Evolutionary conservation across 2,113 vertebrate species (phyloP), one percentile per base, ranked within the genome.

Genomic region (Psammodynastes pulverulentus): DNA sequence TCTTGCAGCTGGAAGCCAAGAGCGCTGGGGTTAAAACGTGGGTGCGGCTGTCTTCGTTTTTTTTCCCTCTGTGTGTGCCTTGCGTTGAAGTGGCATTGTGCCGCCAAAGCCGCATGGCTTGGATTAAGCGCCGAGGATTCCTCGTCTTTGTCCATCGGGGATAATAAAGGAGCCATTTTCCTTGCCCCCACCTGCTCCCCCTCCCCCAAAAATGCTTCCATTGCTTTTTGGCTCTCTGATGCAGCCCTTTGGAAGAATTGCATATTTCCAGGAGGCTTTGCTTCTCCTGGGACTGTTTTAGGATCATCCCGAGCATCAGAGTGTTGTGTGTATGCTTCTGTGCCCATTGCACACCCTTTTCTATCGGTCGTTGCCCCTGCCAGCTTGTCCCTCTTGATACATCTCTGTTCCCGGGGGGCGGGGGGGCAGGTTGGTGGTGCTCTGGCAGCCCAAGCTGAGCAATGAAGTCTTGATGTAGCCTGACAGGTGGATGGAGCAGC

Each of bases 401-500:
- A 51, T 85, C 90, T 91, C 90, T 51, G 84, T 91, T 85, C 58
- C 26, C 12, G 29, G 0, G 26, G 29, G 12, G 12, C 26, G 10
- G 0, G 23, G 24, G 8, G 29, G 23, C n/a, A n/a, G 23, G 24
- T 26, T 24, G 21, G 6, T 13, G 54, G 54, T 23, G 9, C 86
- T n/a, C 26, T 9, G 12, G 49, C 87, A 84, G 51, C 39, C 88
- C 45, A 17, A 88, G 86, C 52, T 93, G 90, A 93, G 72, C 90
- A 87, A 86, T 91, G 90, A 89, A 79, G 86, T 67, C 72, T 86
- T 91, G 87, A 93, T 88, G 45, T 24, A 91, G 92, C 67, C 86
- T 93, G 90, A 93, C 90, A 93, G 90, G 52, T 89, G 86, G 86
- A 93, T 91, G 87, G 72, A 93, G 26, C 34, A 34, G 23, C n/a